Conservation (phyloP, 2,888 invertebrate species). For the Rutpela maculata region DNA sequence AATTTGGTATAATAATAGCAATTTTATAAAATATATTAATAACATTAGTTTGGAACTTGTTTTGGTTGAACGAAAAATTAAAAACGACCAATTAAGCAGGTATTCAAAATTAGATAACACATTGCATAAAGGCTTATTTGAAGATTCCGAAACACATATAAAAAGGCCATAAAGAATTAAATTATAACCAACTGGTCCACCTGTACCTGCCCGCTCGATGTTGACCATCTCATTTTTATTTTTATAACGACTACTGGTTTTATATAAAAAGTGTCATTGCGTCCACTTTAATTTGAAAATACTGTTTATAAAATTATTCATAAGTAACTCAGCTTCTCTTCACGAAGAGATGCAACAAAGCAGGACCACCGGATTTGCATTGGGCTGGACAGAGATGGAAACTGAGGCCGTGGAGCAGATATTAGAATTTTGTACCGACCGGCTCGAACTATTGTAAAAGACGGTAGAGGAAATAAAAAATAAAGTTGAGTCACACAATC, state of each 20-base stretch:
- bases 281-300: slow-evolving; percentile 73
- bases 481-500: slow-evolving; percentile 62
- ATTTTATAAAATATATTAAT: slow-evolving; percentile 22
- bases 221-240: slow-evolving; percentile 64
- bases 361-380: slow-evolving; percentile 6
- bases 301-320: slow-evolving; percentile 68
- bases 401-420: slow-evolving; percentile 40
- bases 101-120: slow-evolving; percentile 61
- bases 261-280: slow-evolving; percentile 72
- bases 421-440: slow-evolving; percentile 44
- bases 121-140: slow-evolving; percentile 64
- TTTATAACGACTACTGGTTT: slow-evolving; percentile 73
- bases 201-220: slow-evolving; percentile 55
- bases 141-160: slow-evolving; percentile 65
- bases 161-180: slow-evolving; percentile 65
- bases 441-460: slow-evolving; percentile 52
- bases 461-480: slow-evolving; percentile 59
- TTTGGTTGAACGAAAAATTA: slow-evolving; percentile 41
- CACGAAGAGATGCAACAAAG: slow-evolving; percentile 9
- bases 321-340: slow-evolving; percentile 31
- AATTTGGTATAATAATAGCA: slow-evolving; percentile 8
- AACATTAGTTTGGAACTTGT: slow-evolving; percentile 11
- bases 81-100: slow-evolving; percentile 52
- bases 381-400: slow-evolving; percentile 48
- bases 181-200: slow-evolving; percentile 64